Percentiles rank a stretch among this genome's conserved stretches.
phyloP scores from a whole-genome alignment of 2,113 vertebrate genomes.

The Corvus cornix region DNA sequence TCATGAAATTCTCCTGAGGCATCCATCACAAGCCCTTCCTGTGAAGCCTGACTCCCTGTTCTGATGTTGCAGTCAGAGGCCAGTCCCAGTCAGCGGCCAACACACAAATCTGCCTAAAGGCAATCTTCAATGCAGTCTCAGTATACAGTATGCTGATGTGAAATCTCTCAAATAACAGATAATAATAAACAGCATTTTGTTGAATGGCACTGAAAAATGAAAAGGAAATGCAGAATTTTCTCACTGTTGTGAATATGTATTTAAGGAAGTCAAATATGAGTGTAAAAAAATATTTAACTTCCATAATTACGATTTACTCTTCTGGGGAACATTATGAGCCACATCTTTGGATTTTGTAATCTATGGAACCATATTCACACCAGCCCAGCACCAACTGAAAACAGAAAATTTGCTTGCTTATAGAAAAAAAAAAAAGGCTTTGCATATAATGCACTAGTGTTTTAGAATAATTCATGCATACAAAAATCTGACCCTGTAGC shows the following conservation, averaged over 20 bases:
- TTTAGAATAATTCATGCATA: constrained; percentile 15
- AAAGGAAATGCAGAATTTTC: not conserved
- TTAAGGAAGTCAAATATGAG: not conserved
- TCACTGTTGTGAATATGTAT: not conserved
- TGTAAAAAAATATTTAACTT: not conserved
- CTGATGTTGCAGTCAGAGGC: not conserved
- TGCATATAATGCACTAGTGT: not conserved
- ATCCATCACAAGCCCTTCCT: not conserved
- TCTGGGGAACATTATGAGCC: not conserved
- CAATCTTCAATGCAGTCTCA: not conserved
- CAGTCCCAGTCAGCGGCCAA: not conserved
- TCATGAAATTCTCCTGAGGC: not conserved
- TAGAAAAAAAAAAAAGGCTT: not conserved
- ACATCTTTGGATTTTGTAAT: not conserved
- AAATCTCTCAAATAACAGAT: not conserved
- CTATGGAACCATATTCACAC: not conserved
- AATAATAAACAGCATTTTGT: not conserved
- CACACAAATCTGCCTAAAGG: not conserved
- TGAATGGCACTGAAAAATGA: not conserved
- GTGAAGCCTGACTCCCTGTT: not conserved
- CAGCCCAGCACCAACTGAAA: constrained; percentile 6
- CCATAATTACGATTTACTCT: not conserved
- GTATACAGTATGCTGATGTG: not conserved
- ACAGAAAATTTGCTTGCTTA: constrained; percentile 4
- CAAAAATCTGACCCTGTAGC: constrained; percentile 10